These are phyloP conservation scores for Danio rerio DNA, from an alignment of 2,113 vertebrate genomes.

Conservation along the genomic window DNA sequence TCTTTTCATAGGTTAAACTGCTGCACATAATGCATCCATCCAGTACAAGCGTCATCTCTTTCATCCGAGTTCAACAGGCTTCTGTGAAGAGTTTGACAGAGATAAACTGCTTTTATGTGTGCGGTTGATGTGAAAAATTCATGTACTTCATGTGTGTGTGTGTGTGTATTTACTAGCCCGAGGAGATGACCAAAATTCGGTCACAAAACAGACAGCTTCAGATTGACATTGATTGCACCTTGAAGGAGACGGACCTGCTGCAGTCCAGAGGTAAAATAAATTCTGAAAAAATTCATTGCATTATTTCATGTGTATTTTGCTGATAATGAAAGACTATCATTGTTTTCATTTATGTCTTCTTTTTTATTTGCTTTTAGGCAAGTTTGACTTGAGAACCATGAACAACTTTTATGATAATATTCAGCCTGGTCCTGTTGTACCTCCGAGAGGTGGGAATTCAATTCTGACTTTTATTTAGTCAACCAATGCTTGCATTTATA, in stretches of 20 bases:
- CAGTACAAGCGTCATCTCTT: background rate
- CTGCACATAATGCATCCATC: background rate
- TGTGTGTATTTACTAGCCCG: constrained; percentile 83
- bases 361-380: constrained; percentile 76
- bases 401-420: constrained; percentile 98
- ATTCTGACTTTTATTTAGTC: background rate
- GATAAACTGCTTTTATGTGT: background rate
- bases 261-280: constrained; percentile 87
- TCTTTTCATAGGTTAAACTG: background rate
- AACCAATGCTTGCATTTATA: background rate
- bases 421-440: constrained; percentile 91
- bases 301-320: constrained; percentile 31
- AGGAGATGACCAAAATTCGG: constrained; percentile 97
- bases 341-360: background rate
- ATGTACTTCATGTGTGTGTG: constrained; percentile 30
- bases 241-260: constrained; percentile 97
- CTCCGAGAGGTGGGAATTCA: constrained; percentile 86
- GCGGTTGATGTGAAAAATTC: background rate
- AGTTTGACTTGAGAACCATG: constrained; percentile 94
- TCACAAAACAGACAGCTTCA: constrained; percentile 95
- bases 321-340: background rate
- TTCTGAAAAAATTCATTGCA: background rate
- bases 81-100: background rate
- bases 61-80: background rate
- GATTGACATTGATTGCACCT: constrained; percentile 98